Evolutionary conservation across 2,888 invertebrate genomes (phyloP).

Genomic region (Galeruca laticollis): DNA sequence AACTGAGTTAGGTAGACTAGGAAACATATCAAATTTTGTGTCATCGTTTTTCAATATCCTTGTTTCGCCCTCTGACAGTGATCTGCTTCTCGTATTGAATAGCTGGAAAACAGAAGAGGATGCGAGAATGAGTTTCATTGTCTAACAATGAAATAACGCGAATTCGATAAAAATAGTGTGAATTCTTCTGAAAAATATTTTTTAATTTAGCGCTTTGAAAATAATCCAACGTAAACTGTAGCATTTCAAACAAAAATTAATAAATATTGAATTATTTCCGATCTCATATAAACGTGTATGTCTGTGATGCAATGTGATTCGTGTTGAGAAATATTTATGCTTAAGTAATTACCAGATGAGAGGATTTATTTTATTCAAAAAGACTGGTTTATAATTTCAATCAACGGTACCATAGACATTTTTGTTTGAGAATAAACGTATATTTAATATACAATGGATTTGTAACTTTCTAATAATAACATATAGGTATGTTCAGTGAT

Average conservation of each 20-base stretch:
- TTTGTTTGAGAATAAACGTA: not conserved
- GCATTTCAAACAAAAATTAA: slow-evolving; percentile 2
- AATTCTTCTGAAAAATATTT: not conserved
- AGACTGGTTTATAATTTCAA: not conserved
- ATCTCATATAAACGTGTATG: not conserved
- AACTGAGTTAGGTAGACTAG: slow-evolving; percentile 66
- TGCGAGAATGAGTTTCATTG: no score
- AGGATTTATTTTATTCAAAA: not conserved
- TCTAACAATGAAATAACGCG: no score
- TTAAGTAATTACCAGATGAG: not conserved
- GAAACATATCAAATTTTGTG: slow-evolving; percentile 62
- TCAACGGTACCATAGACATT: not conserved
- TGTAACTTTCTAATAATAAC: no score
- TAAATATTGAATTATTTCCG: not conserved
- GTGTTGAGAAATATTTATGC: not conserved
- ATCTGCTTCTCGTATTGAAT: slow-evolving; percentile 56
- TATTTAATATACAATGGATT: no score
- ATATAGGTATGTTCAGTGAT: no score
- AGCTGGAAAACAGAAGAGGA: slow-evolving; percentile 48
- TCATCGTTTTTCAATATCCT: slow-evolving; percentile 48
- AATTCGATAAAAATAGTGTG: no score
- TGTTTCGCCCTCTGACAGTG: slow-evolving; percentile 61
- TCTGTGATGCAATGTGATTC: not conserved
- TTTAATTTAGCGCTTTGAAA: not conserved
- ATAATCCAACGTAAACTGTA: not conserved